phyloP scores from a whole-genome alignment of 2,113 vertebrate species.

The Cephalopterus ornatus region DNA sequence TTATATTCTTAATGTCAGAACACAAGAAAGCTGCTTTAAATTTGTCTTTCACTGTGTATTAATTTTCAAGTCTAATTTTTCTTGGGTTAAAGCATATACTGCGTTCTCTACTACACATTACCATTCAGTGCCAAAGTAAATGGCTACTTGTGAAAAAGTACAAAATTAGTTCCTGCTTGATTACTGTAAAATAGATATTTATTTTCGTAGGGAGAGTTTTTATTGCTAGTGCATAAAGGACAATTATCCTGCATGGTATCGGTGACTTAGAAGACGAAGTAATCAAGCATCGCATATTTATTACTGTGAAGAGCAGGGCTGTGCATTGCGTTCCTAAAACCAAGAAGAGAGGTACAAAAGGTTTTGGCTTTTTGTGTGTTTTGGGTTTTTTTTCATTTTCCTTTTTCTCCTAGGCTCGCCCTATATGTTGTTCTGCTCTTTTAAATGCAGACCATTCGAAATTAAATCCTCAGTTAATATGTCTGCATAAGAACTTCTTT shows the following conservation, averaged over 20 bases:
- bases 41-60: conserved; percentile 82
- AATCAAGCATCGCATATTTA: conserved; percentile 9
- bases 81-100: conserved; percentile 62
- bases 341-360: not conserved
- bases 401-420: not conserved
- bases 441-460: conserved; percentile 56
- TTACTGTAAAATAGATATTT: conserved; percentile 64
- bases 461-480: conserved; percentile 62
- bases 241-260: conserved; percentile 39
- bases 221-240: conserved; percentile 48
- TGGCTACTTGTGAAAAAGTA: conserved; percentile 65
- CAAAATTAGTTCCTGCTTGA: conserved; percentile 67
- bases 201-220: conserved; percentile 56
- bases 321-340: conserved; percentile 39
- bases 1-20: conserved; percentile 81
- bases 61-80: conserved; percentile 74
- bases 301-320: conserved; percentile 49
- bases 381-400: not conserved
- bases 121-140: conserved; percentile 67
- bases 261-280: conserved; percentile 57
- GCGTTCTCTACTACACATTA: conserved; percentile 47
- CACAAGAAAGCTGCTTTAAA: conserved; percentile 80
- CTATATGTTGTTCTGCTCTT: conserved; percentile 34
- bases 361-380: not conserved
- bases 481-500: conserved; percentile 73